These are phyloP conservation scores for Borostomias antarcticus DNA, from an alignment of 2,797 vertebrate genomes.

Conservation along the genomic window DNA sequence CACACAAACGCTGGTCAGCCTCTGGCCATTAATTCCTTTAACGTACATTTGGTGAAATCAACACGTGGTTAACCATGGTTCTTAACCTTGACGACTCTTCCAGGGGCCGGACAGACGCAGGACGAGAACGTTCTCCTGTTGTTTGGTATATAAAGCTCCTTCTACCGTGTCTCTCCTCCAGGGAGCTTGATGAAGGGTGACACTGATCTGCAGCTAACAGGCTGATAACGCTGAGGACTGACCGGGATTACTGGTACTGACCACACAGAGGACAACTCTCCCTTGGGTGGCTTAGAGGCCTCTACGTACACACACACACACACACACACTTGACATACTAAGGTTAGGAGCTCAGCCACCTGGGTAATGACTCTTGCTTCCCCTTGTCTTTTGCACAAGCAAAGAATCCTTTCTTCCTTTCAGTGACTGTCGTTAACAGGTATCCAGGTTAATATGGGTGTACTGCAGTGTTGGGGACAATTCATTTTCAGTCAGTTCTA, in stretches of 20 bases:
- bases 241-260: conserved; percentile 40
- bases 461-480: too few species aligned
- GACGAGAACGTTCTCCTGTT: too few species aligned
- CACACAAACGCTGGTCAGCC: not conserved
- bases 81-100: not conserved
- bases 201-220: conserved; percentile 54
- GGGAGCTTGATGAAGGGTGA: conserved; percentile 56
- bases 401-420: not conserved
- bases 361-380: not conserved
- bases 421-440: not conserved
- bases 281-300: not conserved
- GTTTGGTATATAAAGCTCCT: too few species aligned
- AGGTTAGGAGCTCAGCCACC: conserved; percentile 28
- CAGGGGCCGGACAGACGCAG: too few species aligned
- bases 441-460: too few species aligned
- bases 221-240: conserved; percentile 51
- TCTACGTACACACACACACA: conserved; percentile 3
- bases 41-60: not conserved
- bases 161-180: not conserved
- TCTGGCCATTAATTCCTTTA: too few species aligned
- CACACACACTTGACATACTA: conserved; percentile 13
- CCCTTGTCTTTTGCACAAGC: too few species aligned
- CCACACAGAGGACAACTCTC: not conserved
- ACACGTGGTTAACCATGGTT: not conserved
- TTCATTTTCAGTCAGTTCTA: too few species aligned